Evolutionary conservation across 2,888 invertebrate species (phyloP).

Genomic region (Hoplodrina blanda): DNA sequence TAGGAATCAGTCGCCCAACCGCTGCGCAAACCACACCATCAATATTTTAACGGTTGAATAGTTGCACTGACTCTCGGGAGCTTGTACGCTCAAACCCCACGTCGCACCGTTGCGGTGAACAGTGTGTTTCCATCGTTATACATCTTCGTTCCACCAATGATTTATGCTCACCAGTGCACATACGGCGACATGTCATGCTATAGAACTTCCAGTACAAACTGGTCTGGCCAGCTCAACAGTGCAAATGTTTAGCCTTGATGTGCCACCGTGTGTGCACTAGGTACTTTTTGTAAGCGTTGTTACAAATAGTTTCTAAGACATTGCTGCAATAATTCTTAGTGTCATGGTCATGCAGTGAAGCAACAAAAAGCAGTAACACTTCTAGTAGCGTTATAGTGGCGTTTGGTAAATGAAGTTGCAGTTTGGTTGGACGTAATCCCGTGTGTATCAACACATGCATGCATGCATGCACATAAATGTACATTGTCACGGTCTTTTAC

Average conservation of each 20-base stretch:
- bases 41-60: constrained; percentile 19
- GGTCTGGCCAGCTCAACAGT: neutral
- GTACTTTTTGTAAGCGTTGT: constrained; percentile 27
- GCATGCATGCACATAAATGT: too few species aligned
- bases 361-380: constrained; percentile 34
- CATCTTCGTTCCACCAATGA: constrained; percentile 28
- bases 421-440: neutral
- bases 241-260: neutral
- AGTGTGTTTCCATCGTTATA: constrained; percentile 12
- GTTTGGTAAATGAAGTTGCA: constrained; percentile 37
- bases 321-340: constrained; percentile 38
- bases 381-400: constrained; percentile 6
- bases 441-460: neutral
- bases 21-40: neutral
- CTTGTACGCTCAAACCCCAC: neutral
- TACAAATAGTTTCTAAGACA: constrained; percentile 17
- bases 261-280: neutral
- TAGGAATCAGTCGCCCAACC: neutral
- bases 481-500: too few species aligned
- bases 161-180: constrained; percentile 1
- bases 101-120: neutral
- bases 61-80: constrained; percentile 5
- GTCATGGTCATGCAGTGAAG: constrained; percentile 25
- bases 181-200: neutral
- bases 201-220: too few species aligned